Percentiles rank a stretch among this genome's conserved stretches.
phyloP scores from a whole-genome alignment of 2,113 vertebrate genomes.

The Crocuta crocuta region DNA sequence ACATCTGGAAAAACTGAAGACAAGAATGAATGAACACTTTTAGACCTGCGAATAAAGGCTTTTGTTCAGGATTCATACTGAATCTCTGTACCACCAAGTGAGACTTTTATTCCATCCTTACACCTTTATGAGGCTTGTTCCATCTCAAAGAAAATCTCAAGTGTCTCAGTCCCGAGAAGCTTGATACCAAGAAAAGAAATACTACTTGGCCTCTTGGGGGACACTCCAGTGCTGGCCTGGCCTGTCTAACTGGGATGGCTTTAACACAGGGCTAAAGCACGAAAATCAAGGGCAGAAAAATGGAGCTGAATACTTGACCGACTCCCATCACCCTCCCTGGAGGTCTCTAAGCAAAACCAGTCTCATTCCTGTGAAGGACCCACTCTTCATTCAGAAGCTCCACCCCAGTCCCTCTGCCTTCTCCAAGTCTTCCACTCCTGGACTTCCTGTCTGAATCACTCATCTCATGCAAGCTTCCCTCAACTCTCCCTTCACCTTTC shows the following conservation, averaged over 20 bases:
- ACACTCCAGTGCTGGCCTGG: not conserved
- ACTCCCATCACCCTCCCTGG: not conserved
- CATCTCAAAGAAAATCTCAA: not conserved
- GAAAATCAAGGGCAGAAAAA: not conserved
- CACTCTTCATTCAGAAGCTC: not conserved
- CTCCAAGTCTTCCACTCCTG: not conserved
- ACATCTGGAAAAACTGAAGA: not conserved
- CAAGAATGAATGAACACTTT: not conserved
- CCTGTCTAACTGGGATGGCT: not conserved
- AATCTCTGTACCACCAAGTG: not conserved
- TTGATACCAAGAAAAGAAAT: not conserved
- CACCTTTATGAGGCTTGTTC: not conserved
- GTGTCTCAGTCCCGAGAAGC: not conserved
- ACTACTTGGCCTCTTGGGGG: not conserved
- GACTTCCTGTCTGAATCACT: accelerated
- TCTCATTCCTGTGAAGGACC: not conserved
- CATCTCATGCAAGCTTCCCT: not conserved
- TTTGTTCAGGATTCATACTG: not conserved
- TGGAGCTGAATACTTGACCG: not conserved
- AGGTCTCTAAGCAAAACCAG: not conserved
- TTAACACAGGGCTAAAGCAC: not conserved
- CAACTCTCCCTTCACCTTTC: not conserved
- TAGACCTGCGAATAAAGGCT: not conserved
- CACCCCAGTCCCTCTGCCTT: not conserved
- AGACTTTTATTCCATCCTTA: not conserved